Conservation (phyloP, 2,888 invertebrate genomes). For the Mythimna impura region DNA sequence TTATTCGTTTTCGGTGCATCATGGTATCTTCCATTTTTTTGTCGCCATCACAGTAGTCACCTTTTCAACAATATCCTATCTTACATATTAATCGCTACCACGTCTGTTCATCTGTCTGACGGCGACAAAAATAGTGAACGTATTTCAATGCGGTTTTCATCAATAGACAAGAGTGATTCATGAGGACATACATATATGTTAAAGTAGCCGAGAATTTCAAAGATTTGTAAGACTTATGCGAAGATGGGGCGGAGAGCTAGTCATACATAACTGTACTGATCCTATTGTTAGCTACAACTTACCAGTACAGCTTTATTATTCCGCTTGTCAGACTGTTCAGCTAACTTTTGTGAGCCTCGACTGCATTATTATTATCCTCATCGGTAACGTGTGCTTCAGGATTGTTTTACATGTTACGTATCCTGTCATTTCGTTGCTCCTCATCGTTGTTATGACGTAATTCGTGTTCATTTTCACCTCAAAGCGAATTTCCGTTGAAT, state of each 20-base stretch:
- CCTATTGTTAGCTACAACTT: slow-evolving; percentile 11
- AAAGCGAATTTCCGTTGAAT: background rate
- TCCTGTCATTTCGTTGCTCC: slow-evolving; percentile 1
- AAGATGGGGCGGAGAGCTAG: too few species aligned
- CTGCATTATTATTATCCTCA: slow-evolving; percentile 19
- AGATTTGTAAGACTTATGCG: too few species aligned
- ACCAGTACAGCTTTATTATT: slow-evolving; percentile 46
- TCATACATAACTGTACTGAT: background rate
- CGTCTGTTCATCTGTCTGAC: too few species aligned
- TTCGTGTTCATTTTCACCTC: background rate
- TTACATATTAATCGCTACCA: too few species aligned
- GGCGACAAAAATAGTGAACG: too few species aligned
- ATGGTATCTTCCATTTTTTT: too few species aligned
- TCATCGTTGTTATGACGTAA: background rate
- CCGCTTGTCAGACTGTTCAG: slow-evolving; percentile 34
- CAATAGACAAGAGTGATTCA: too few species aligned
- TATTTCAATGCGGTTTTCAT: too few species aligned
- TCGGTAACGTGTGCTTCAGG: slow-evolving; percentile 8
- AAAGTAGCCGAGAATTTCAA: too few species aligned
- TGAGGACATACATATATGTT: too few species aligned
- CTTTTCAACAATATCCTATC: background rate
- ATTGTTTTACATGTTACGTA: slow-evolving; percentile 23
- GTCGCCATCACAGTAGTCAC: background rate
- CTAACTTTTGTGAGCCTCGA: slow-evolving; percentile 40
- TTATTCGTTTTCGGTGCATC: too few species aligned